phyloP scores from a whole-genome alignment of 2,113 vertebrate genomes.

The Prunella himalayana region DNA sequence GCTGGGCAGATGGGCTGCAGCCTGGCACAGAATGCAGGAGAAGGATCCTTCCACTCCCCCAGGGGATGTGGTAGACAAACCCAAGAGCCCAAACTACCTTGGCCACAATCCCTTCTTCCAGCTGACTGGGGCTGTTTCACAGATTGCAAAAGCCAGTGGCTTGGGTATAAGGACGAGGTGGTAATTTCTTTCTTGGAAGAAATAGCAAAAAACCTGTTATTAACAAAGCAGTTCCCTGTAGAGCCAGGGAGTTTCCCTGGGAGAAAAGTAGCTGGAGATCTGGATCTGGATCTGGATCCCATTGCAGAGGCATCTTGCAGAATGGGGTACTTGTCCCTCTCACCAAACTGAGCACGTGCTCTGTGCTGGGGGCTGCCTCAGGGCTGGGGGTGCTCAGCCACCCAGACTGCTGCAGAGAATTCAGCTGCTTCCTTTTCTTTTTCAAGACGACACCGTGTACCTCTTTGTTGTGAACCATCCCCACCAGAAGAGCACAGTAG shows the following conservation, averaged over 20 bases:
- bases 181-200: neutral
- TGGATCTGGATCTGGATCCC: neutral
- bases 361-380: neutral
- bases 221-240: neutral
- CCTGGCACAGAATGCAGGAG: neutral
- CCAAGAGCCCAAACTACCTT: neutral
- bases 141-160: neutral
- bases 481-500: slow-evolving; percentile 79
- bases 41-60: neutral
- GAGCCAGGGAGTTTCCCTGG: neutral
- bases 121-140: neutral
- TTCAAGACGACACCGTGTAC: slow-evolving; percentile 79
- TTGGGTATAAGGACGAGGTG: neutral
- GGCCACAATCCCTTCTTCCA: neutral
- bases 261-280: neutral
- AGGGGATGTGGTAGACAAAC: neutral
- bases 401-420: neutral
- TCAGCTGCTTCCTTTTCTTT: neutral
- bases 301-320: neutral
- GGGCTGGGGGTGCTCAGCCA: neutral
- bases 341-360: neutral
- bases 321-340: neutral
- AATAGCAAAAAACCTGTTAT: neutral
- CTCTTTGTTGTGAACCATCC: slow-evolving; percentile 93
- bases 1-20: neutral